Evolutionary conservation across 1,140 invertebrate species (phyloP).

Genomic region (Parasteatoda tepidariorum): DNA sequence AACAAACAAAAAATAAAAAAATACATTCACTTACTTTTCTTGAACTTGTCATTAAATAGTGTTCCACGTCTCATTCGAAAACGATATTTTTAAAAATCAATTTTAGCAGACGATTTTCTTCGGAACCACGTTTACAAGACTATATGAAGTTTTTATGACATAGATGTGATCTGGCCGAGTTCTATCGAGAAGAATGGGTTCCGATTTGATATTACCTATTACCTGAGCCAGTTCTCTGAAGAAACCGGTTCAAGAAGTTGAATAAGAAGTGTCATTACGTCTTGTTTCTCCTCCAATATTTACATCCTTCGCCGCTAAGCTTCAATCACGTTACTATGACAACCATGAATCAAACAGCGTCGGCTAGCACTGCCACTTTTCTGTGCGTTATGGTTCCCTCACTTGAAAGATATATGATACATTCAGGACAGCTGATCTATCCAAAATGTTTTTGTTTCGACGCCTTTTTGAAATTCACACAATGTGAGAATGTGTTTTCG

Average conservation of each 20-base stretch:
- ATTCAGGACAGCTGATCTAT: slow-evolving; percentile 54
- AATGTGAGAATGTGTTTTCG: slow-evolving; percentile 34
- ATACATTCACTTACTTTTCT: too few species aligned
- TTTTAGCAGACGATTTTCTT: too few species aligned
- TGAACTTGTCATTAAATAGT: too few species aligned
- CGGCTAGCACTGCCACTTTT: too few species aligned
- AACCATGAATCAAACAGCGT: slow-evolving; percentile 10
- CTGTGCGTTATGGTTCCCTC: too few species aligned
- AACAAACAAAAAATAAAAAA: too few species aligned
- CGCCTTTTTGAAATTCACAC: neutral
- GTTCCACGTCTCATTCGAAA: too few species aligned
- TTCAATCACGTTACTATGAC: slow-evolving; percentile 31
- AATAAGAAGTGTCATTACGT: neutral
- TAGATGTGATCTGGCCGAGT: neutral
- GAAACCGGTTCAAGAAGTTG: slow-evolving; percentile 51
- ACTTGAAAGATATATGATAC: too few species aligned
- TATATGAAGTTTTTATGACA: too few species aligned
- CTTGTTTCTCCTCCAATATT: slow-evolving; percentile 25
- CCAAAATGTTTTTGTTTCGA: slow-evolving; percentile 8
- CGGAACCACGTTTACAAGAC: too few species aligned
- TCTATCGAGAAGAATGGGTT: slow-evolving; percentile 16
- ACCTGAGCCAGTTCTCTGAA: slow-evolving; percentile 1
- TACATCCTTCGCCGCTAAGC: slow-evolving; percentile 37
- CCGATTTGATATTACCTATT: neutral
- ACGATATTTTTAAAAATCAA: too few species aligned